These are phyloP conservation scores for Rhopilema esculentum DNA, from an alignment of 30 jellyfish, hydroid and myxozoan species.

Conservation along the genomic window DNA sequence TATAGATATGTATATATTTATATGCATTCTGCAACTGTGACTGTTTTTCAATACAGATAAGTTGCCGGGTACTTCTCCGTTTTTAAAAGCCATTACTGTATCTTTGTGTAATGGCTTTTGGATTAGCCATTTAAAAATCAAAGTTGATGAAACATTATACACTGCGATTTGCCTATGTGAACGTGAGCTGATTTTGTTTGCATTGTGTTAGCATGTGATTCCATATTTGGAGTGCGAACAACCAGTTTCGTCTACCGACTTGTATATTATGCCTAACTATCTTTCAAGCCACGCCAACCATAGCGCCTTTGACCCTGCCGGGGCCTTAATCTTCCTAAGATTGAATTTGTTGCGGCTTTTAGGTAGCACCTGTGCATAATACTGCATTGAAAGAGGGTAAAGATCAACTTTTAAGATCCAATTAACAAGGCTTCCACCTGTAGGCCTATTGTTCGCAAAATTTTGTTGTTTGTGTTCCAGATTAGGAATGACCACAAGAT, in stretches of 20 bases:
- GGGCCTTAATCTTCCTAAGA: background rate
- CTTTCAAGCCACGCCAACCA: background rate
- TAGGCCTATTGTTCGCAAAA: conserved; percentile 32
- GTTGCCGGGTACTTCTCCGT: too few species aligned
- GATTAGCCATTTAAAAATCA: too few species aligned
- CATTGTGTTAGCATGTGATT: background rate
- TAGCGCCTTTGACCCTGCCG: background rate
- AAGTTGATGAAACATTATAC: too few species aligned
- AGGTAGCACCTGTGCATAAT: background rate
- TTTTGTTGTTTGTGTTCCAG: conserved; percentile 15
- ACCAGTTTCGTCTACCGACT: background rate
- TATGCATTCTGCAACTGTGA: too few species aligned
- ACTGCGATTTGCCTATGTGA: too few species aligned
- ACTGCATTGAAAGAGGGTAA: conserved; percentile 3
- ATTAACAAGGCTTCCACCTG: conserved; percentile 51
- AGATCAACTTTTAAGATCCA: conserved; percentile 2
- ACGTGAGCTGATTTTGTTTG: too few species aligned
- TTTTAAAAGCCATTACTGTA: too few species aligned
- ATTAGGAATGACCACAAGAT: conserved; percentile 71
- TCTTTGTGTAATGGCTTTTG: too few species aligned
- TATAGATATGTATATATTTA: too few species aligned
- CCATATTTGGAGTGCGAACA: background rate
- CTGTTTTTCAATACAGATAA: too few species aligned
- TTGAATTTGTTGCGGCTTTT: background rate
- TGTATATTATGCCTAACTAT: background rate